phyloP scores from a whole-genome alignment of 2,113 vertebrate genomes.

The Cranoglanis bouderius region DNA sequence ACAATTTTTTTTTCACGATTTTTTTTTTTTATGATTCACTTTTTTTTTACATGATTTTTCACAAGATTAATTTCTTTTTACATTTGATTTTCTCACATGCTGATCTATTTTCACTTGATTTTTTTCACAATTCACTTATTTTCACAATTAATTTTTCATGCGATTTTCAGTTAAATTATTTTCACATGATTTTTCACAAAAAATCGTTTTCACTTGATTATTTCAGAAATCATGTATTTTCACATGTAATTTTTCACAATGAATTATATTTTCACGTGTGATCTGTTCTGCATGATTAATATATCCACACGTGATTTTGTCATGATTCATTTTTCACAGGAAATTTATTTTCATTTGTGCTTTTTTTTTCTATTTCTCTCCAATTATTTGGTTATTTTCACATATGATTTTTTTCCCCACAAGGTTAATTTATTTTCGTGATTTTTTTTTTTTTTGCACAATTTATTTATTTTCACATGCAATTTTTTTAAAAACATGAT shows the following conservation, averaged over 20 bases:
- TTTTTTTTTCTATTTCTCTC: background rate
- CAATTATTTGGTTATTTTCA: background rate
- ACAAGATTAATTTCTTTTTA: background rate
- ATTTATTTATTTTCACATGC: background rate
- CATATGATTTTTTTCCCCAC: background rate
- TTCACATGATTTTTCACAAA: background rate
- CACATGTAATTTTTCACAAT: background rate
- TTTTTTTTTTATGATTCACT: background rate
- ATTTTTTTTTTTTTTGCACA: background rate
- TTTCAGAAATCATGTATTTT: background rate
- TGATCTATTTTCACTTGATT: background rate
- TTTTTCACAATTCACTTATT: background rate
- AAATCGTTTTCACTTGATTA: background rate
- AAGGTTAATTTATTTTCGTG: background rate
- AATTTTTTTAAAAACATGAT: background rate
- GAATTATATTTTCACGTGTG: background rate
- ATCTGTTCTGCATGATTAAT: background rate
- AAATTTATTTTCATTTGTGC: background rate
- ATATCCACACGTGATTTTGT: background rate
- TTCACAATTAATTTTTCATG: background rate
- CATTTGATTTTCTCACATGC: background rate
- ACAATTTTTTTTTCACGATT: background rate
- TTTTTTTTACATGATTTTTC: background rate
- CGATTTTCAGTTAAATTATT: background rate
- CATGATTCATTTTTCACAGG: background rate